These are phyloP conservation scores for Hippocampus guttulatus DNA, from an alignment of 2,113 vertebrate species.

Conservation along the genomic window DNA sequence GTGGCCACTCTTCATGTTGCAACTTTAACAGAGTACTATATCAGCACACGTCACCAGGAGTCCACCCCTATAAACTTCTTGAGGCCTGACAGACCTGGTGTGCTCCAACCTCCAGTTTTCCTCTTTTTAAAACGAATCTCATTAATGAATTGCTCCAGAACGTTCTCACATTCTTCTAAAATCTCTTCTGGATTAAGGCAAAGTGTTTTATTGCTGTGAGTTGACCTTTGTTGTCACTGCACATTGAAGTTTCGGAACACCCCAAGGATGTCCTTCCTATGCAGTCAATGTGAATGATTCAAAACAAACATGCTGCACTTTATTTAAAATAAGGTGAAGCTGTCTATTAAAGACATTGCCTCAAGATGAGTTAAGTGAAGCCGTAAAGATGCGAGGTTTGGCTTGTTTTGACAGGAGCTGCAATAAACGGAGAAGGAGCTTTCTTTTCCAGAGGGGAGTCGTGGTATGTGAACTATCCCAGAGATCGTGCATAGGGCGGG, in stretches of 20 bases:
- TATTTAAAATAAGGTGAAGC: not conserved
- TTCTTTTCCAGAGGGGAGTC: conserved; percentile 3
- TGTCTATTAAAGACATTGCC: not conserved
- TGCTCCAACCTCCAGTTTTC: not conserved
- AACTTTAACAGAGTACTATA: not conserved
- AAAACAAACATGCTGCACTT: not conserved
- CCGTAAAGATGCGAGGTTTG: not conserved
- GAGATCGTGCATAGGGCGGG: not conserved
- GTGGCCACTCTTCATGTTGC: too few species aligned
- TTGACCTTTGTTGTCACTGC: conserved; percentile 3
- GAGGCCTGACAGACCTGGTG: not conserved
- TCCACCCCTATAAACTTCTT: not conserved
- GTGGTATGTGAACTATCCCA: conserved; percentile 11
- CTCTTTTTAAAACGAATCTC: conserved; percentile 12
- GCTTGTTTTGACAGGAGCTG: conserved; percentile 27
- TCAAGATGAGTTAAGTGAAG: conserved; percentile 4
- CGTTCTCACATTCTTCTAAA: conserved; percentile 20
- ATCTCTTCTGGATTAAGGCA: conserved; percentile 29
- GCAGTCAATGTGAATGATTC: not conserved
- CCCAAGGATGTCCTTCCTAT: not conserved
- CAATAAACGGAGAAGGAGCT: conserved; percentile 4
- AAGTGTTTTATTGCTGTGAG: conserved; percentile 9
- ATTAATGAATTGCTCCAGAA: conserved; percentile 27
- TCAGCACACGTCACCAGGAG: too few species aligned
- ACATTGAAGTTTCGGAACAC: not conserved